These are phyloP conservation scores for Nettapus auritus DNA, from an alignment of 2,113 vertebrate genomes.

Conservation along the genomic window DNA sequence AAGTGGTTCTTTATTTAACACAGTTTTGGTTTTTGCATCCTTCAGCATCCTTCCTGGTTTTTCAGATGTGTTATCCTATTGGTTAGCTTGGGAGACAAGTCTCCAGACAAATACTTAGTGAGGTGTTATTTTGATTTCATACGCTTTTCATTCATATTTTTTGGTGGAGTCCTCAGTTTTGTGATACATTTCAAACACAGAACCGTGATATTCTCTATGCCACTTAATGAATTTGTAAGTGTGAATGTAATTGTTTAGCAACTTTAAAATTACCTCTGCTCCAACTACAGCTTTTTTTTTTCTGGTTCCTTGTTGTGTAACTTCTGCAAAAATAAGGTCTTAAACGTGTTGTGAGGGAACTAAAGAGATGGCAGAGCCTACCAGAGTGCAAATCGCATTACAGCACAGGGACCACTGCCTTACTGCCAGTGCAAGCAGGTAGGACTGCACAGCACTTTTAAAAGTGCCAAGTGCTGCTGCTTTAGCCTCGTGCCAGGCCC, in stretches of 20 bases:
- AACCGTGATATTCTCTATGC: not conserved
- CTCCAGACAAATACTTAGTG: not conserved
- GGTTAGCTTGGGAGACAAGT: not conserved
- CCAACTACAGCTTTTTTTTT: not conserved
- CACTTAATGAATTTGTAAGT: not conserved
- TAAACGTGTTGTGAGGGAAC: not conserved
- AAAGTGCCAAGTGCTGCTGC: not conserved
- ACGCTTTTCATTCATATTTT: not conserved
- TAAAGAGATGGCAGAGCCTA: not conserved
- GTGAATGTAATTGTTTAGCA: not conserved
- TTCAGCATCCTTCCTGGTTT: not conserved
- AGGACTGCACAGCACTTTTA: not conserved
- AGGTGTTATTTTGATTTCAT: not conserved
- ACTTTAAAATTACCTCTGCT: not conserved
- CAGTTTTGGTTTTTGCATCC: not conserved
- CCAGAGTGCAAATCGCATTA: not conserved
- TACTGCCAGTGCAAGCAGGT: not conserved
- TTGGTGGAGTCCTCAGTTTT: not conserved
- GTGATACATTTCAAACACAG: not conserved
- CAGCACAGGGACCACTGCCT: not conserved
- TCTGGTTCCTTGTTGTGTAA: not conserved
- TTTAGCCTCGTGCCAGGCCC: not conserved
- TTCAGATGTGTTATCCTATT: not conserved
- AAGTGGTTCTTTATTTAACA: accelerated
- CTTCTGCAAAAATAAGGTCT: not conserved